phyloP scores from a whole-genome alignment of 1,140 invertebrate genomes.

The Yoshiicerus persimilis region DNA sequence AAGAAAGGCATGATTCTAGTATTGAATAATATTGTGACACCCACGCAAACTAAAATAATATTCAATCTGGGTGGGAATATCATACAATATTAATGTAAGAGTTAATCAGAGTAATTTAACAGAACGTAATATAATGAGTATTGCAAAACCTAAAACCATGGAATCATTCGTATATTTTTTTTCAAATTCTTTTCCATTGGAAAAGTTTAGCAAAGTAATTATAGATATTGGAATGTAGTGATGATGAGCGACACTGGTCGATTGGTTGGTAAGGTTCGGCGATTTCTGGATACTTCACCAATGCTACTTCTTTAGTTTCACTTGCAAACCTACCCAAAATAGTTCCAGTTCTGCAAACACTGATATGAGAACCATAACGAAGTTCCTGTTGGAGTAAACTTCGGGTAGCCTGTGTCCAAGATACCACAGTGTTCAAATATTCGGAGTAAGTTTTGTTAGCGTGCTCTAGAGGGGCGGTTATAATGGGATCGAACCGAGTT shows the following conservation, averaged over 20 bases:
- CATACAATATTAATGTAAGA: too few species aligned
- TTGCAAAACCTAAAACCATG: too few species aligned
- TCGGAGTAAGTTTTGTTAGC: neutral
- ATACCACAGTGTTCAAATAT: neutral
- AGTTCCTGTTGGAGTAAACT: neutral
- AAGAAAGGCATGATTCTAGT: too few species aligned
- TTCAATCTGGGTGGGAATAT: too few species aligned
- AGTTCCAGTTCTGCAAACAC: neutral
- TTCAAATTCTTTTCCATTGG: too few species aligned
- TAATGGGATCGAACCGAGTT: neutral
- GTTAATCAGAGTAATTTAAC: too few species aligned
- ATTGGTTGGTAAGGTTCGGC: neutral
- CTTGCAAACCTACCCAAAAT: neutral
- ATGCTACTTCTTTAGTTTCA: neutral
- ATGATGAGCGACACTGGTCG: neutral
- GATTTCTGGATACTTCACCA: neutral
- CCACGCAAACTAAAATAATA: too few species aligned
- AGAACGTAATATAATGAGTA: too few species aligned
- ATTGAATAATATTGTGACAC: too few species aligned
- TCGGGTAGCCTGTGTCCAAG: neutral
- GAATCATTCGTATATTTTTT: too few species aligned
- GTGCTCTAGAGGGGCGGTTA: neutral
- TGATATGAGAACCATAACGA: neutral
- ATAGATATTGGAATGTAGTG: too few species aligned
- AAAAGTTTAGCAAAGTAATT: too few species aligned